Conservation (phyloP, 2,888 invertebrate species). For the Volucella zonaria region DNA sequence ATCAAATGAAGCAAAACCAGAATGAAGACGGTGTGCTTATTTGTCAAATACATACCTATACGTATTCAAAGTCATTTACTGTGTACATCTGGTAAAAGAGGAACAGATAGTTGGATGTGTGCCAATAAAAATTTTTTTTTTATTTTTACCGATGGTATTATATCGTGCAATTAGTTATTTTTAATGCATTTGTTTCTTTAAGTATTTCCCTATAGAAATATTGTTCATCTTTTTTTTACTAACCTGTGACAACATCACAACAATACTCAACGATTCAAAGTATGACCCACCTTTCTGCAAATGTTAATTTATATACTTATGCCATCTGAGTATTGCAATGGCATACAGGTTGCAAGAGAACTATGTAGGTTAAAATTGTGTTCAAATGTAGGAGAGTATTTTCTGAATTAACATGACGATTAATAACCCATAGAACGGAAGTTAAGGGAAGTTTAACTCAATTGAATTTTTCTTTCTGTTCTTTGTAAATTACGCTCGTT, state of each 20-base stretch:
- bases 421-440: conserved; percentile 18
- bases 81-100: too few species aligned
- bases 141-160: conserved; percentile 56
- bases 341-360: conserved; percentile 4
- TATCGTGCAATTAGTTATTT: conserved; percentile 64
- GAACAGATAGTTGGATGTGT: too few species aligned
- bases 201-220: conserved; percentile 7
- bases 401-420: conserved; percentile 38
- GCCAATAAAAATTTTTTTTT: conserved; percentile 27
- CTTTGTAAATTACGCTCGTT: neutral
- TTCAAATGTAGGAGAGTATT: neutral
- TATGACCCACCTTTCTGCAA: neutral
- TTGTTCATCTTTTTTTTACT: conserved; percentile 32
- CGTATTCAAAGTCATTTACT: too few species aligned
- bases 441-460: conserved; percentile 27
- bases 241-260: neutral
- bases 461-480: conserved; percentile 1
- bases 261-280: neutral
- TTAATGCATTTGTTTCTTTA: conserved; percentile 2
- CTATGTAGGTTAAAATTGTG: conserved; percentile 46
- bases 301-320: conserved; percentile 36
- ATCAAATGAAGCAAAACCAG: too few species aligned
- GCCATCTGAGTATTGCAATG: conserved; percentile 13
- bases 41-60: too few species aligned
- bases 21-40: too few species aligned